Evolutionary conservation across 2,797 vertebrate species (phyloP), one percentile per base, ranked within the genome.

Genomic region (Hippoglossus hippoglossus): DNA sequence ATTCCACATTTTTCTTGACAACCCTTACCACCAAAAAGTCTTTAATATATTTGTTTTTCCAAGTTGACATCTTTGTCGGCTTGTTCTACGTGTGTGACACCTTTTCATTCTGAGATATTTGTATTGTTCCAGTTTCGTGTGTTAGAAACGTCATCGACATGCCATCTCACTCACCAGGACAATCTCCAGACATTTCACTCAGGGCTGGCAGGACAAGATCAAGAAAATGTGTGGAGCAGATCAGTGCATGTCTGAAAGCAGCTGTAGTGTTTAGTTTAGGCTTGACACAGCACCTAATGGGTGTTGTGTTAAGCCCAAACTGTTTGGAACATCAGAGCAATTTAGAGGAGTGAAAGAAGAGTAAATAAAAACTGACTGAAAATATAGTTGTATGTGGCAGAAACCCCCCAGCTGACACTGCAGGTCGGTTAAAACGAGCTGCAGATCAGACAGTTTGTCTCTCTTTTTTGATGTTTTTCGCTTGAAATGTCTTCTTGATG

Each of bases 211-310:
- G 9, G 12, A 12, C 36, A 39, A 39, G 1, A 13, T 39, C 36
- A 13, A 39, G 36, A 12, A 39, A 39, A 39, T 13, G 3, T 39
- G 10, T 13, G 12, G 36, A 39, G 53, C 63, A 52, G 52, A 74
- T 75, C 12, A 13, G 36, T 13, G 36, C 12, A 34, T 1, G 31
- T 34, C 36, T 13, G 36, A 39, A 13, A 39, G 36, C 12, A 39
- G 11, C 36, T 64, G 24, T 3, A 22, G 49, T 25, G 22, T 87
- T 87, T 71, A 73, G 66, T 79, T 80, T 83, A 63, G 63, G 63
- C 41, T 31, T 25, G 11, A 21, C 44, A n/a, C 28, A 58, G 67
- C 61, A 62, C 26, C 73, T 67, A 57, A 64, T 19, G 67, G 73
- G 75, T 58, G 75, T 78, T 81, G n/a, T n/a, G n/a, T n/a, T n/a